Base-by-base conservation (phyloP, 2,113 vertebrate species). In the Mobula birostris region DNA sequence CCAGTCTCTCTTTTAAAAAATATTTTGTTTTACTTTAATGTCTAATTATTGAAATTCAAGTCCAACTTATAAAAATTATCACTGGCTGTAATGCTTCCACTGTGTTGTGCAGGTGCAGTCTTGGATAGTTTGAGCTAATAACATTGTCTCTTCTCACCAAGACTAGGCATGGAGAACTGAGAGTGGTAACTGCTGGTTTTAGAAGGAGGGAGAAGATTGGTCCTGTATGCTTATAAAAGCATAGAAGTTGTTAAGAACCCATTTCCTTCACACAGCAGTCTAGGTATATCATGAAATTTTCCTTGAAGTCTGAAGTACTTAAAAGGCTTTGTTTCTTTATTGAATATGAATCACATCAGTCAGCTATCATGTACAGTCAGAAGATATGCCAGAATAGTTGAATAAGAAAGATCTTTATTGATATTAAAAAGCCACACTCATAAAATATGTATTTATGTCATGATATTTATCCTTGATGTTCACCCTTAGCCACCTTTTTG, bases 341-440 rank as follows among this genome's bases (percentile, higher is more conserved):
- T 66, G 66, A 17, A 32, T 32, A 66, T 66, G 32, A 11, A 63
- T 14, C 58, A 88, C 61, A 58, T n/a, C 56, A 61, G 56, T 40
- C 83, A 88, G 11, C 58, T 88, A 12, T 14, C 85, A 90, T 66
- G 61, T 29, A 90, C 61, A 15, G 6, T 29, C 15, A 32, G 61
- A 88, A 66, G 29, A 88, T 88, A 29, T 15, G 6, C 32, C 61
- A 90, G 5, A 32, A 66, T 15, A 12, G 70, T 56, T 56, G 32
- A 32, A 74, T 24, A 76, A 40, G 91, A 48, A 93, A 29, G 21
- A 8, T 6, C 66, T 24, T 56, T 76, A 48, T 74, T 56, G 91
- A 93, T 24, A 93, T 93, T 93, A 93, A 48, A 74, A 93, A 93
- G 66, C 68, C 70, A 93, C 19, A 36, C 91, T 93, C 91, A 93